Evolutionary conservation across 1,140 invertebrate species (phyloP).

Genomic region (Neoseiulus cucumeris): DNA sequence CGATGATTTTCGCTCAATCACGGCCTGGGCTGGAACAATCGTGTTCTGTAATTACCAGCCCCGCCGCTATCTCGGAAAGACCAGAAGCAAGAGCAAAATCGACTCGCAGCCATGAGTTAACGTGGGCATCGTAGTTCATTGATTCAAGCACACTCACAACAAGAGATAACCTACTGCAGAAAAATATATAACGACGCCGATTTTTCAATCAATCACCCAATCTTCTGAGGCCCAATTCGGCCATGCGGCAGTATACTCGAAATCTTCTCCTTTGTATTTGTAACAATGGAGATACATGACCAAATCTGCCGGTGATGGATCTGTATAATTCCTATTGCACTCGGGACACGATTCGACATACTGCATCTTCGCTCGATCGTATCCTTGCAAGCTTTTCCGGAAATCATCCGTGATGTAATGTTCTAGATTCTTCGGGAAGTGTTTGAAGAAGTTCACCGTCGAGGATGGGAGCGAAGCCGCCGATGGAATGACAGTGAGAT

Average conservation of each 20-base stretch:
- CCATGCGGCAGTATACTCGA: conserved; percentile 67
- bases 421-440: conserved; percentile 11
- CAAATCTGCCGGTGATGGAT: conserved; percentile 68
- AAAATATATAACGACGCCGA: no score
- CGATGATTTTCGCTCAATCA: no score
- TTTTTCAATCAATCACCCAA: conserved; percentile 32
- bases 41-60: no score
- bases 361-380: conserved; percentile 50
- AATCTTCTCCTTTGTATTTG: conserved; percentile 68
- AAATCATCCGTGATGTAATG: neutral
- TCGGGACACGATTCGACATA: conserved; percentile 72
- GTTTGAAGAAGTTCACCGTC: conserved; percentile 11
- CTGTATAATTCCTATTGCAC: conserved; percentile 69
- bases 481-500: no score
- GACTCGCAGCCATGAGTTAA: no score
- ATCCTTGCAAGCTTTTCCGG: conserved; percentile 23
- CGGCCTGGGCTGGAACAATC: no score
- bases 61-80: no score
- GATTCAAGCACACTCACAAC: no score
- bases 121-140: no score
- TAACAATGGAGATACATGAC: conserved; percentile 89
- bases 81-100: no score
- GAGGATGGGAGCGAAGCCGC: neutral
- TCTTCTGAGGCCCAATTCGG: conserved; percentile 66
- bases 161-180: no score